A percentile compares a stretch with the other conserved stretches of the same genome.
Conservation (phyloP, 2,797 vertebrate species). For the Hemibagrus guttatus region DNA sequence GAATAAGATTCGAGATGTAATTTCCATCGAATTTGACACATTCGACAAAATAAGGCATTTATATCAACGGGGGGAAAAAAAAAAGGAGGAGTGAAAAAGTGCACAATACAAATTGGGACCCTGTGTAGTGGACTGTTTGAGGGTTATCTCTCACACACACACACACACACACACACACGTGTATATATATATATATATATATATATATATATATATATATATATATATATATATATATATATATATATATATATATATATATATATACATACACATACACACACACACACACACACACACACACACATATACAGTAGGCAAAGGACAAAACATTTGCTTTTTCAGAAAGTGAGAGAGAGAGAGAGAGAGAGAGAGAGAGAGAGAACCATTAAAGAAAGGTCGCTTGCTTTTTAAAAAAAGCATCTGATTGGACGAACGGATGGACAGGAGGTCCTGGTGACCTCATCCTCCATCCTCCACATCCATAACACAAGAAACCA, state of each 20-base stretch:
- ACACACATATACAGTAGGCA: neutral
- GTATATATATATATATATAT: neutral
- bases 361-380: neutral
- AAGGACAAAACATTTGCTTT: constrained; percentile 10
- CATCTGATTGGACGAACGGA: neutral
- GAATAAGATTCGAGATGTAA: neutral
- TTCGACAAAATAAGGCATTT: constrained; percentile 73
- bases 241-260: no score
- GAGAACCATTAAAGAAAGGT: constrained; percentile 13
- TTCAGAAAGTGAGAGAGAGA: neutral
- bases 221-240: no score
- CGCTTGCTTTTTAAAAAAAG: constrained; percentile 44
- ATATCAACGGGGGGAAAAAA: constrained; percentile 19
- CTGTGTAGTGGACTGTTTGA: constrained; percentile 14
- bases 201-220: no score
- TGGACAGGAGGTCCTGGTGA: constrained; percentile 46
- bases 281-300: neutral
- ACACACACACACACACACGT: neutral
- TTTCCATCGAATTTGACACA: constrained; percentile 46
- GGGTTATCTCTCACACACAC: neutral
- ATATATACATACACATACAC: neutral
- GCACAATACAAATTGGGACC: constrained; percentile 30
- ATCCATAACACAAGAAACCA: neutral
- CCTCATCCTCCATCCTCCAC: neutral
- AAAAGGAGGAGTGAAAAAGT: neutral